A percentile compares a stretch with the other conserved stretches of the same genome.
Conservation (phyloP, 2,888 invertebrate genomes). For the Ochropleura plecta region DNA sequence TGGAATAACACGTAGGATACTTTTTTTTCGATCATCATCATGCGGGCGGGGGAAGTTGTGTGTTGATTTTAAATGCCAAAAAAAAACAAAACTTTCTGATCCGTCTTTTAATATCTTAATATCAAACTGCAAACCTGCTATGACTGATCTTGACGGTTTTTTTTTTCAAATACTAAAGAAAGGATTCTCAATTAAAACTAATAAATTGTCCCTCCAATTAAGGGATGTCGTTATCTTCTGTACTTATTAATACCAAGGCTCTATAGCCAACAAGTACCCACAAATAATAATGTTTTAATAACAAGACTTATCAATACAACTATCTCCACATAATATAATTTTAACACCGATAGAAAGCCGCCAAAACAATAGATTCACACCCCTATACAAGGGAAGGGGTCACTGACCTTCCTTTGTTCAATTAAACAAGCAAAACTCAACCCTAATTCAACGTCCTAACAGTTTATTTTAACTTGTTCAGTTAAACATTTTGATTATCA, state of each 20-base stretch:
- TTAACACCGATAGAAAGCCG: conserved; percentile 75
- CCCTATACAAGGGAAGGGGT: conserved; percentile 76
- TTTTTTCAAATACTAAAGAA: too few species aligned
- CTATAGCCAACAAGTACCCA: not conserved
- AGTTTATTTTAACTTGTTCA: conserved; percentile 39
- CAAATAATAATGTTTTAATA: conserved; percentile 27
- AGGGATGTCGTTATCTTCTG: not conserved
- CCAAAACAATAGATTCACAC: conserved; percentile 79
- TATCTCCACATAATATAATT: conserved; percentile 64
- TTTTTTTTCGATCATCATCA: too few species aligned
- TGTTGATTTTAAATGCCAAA: too few species aligned
- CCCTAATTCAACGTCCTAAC: conserved; percentile 32
- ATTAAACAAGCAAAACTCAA: conserved; percentile 42
- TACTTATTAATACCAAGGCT: not conserved
- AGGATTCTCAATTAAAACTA: not conserved
- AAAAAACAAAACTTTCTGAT: not conserved
- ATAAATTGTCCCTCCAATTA: not conserved
- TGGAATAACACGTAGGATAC: too few species aligned
- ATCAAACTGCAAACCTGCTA: not conserved
- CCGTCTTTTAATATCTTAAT: too few species aligned
- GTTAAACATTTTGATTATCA: conserved; percentile 69
- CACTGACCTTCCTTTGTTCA: conserved; percentile 68
- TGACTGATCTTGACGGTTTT: not conserved
- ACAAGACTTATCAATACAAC: conserved; percentile 56
- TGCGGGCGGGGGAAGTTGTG: too few species aligned